Evolutionary conservation across 2,888 invertebrate genomes (phyloP).

Genomic region (Caenorhabditis sulstoni): DNA sequence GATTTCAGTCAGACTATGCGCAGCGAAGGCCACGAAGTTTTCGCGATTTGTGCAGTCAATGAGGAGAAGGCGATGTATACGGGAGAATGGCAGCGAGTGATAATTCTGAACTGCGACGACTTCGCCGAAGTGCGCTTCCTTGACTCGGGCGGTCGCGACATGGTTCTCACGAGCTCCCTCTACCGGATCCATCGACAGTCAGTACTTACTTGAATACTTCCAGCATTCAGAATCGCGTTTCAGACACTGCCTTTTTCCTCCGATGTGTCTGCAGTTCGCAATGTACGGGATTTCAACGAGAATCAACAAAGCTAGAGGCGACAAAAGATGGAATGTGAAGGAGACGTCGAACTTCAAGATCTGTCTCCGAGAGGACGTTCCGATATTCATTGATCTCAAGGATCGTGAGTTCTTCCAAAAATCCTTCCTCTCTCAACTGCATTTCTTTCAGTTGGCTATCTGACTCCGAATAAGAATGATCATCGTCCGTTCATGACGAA

Average conservation of each 20-base stretch:
- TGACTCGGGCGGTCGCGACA: conserved; percentile 64
- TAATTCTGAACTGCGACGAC: conserved; percentile 47
- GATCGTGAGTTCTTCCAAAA: conserved; percentile 31
- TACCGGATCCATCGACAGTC: conserved; percentile 63
- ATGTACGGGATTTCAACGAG: conserved; percentile 44
- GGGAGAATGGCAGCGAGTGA: conserved; percentile 67
- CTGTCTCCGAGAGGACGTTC: conserved; percentile 39
- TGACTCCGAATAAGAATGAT: background rate
- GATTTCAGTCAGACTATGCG: conserved; percentile 16
- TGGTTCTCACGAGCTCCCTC: conserved; percentile 54
- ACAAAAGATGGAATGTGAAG: conserved; percentile 21
- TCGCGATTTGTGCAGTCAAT: conserved; percentile 57
- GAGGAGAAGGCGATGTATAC: conserved; percentile 62
- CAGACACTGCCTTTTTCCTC: conserved; percentile 60
- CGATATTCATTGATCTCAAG: conserved; percentile 26
- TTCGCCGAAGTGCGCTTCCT: conserved; percentile 60
- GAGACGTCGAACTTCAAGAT: conserved; percentile 40
- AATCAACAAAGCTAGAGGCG: conserved; percentile 12
- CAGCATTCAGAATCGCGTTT: no score
- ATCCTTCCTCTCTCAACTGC: background rate
- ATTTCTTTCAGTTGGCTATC: no score
- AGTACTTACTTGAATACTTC: conserved; percentile 21
- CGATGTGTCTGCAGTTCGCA: conserved; percentile 62
- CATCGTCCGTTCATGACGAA: conserved; percentile 20
- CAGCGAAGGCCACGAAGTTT: conserved; percentile 33